phyloP scores from a whole-genome alignment of 2,888 invertebrate species.

The Nymphalis c-album region DNA sequence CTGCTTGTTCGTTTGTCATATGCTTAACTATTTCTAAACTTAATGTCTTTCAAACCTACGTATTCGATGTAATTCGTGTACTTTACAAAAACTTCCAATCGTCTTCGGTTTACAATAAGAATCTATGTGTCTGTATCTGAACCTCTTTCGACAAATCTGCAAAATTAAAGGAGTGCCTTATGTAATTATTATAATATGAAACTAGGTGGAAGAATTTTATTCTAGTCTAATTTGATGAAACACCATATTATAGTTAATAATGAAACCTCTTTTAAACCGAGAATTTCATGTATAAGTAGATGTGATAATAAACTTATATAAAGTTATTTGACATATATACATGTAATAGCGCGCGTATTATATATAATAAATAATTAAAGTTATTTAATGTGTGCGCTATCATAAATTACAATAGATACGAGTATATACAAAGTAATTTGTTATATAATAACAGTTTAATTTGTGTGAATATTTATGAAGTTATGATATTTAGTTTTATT shows the following conservation, averaged over 20 bases:
- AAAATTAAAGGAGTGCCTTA: slow-evolving; percentile 82
- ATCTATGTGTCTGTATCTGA: slow-evolving; percentile 60
- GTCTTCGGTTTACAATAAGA: slow-evolving; percentile 69
- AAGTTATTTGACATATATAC: slow-evolving; percentile 55
- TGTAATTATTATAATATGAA: slow-evolving; percentile 80
- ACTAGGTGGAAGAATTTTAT: slow-evolving; percentile 80
- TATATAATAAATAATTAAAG: slow-evolving; percentile 44
- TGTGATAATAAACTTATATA: slow-evolving; percentile 66
- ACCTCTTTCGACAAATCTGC: slow-evolving; percentile 75
- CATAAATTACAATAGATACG: slow-evolving; percentile 45
- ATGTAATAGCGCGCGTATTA: slow-evolving; percentile 41
- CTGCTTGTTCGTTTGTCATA: slow-evolving; percentile 2
- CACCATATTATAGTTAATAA: slow-evolving; percentile 76
- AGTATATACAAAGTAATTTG: slow-evolving; percentile 46
- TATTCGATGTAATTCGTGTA: slow-evolving; percentile 12
- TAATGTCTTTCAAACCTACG: slow-evolving; percentile 3
- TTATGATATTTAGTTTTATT: slow-evolving; percentile 33
- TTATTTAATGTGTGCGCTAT: slow-evolving; percentile 58
- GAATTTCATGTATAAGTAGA: slow-evolving; percentile 67
- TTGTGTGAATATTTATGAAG: slow-evolving; percentile 43
- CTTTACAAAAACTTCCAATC: slow-evolving; percentile 61
- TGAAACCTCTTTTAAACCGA: slow-evolving; percentile 69
- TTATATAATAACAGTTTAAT: slow-evolving; percentile 44
- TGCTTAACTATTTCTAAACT: neutral
- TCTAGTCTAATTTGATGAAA: slow-evolving; percentile 80